phyloP scores from a whole-genome alignment of 1,140 invertebrate species.

The Aphaenogaster rudis region DNA sequence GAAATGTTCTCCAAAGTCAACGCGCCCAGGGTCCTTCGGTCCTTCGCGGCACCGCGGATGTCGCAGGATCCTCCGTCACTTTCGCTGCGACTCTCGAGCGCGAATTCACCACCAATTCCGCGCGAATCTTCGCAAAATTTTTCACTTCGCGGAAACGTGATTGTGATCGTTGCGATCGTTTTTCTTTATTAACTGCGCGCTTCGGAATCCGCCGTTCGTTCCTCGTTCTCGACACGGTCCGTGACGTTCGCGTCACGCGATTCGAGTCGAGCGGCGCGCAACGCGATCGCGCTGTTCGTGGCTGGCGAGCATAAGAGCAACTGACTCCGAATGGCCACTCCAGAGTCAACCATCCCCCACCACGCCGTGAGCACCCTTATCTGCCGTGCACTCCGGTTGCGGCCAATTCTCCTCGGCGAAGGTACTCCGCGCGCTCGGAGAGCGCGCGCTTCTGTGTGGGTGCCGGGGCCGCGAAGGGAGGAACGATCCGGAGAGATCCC shows the following conservation, averaged over 20 bases:
- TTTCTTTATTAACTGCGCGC: neutral
- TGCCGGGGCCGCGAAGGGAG: conserved; percentile 35
- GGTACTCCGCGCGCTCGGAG: neutral
- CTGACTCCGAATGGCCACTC: conserved; percentile 83
- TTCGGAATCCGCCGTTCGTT: neutral
- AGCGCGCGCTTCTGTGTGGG: neutral
- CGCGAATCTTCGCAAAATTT: neutral
- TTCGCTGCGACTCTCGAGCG: neutral
- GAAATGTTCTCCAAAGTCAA: neutral
- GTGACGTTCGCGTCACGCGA: conserved; percentile 65
- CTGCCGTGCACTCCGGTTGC: conserved; percentile 78
- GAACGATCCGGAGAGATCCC: conserved; percentile 73
- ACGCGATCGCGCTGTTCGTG: conserved; percentile 77
- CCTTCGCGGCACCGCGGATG: neutral
- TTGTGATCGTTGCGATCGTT: neutral
- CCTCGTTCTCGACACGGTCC: neutral
- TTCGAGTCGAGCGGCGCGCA: conserved; percentile 60
- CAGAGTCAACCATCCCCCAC: conserved; percentile 83
- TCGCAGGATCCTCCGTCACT: neutral
- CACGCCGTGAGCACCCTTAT: conserved; percentile 79
- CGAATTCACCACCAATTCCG: neutral
- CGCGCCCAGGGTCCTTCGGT: neutral
- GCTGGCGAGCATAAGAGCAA: conserved; percentile 86
- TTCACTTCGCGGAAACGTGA: neutral
- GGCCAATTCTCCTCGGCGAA: conserved; percentile 69